Base-by-base conservation (phyloP, 2,797 vertebrate species). In the Oreortyx pictus region DNA sequence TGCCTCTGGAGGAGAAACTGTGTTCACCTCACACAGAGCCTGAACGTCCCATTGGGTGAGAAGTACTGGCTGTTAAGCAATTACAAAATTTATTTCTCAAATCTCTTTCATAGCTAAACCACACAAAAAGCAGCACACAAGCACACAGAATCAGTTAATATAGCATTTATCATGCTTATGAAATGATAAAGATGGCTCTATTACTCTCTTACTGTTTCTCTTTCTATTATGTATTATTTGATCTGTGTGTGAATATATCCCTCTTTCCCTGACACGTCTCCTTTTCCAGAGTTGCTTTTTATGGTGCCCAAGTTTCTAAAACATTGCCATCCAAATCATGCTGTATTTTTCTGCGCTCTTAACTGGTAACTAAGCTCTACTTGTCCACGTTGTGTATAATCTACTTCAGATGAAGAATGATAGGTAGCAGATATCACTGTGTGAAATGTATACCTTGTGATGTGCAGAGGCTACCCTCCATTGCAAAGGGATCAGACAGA, bases 191-290 rank as follows among this genome's bases (percentile, higher is more conserved):
- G 49, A 20, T 3, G 79, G 4, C 9, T 5, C 1, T 46, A 6
- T 47, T 43, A 14, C 2, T 1, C 0, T 56, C 17, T 31, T 62
- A 17, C 1, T 49, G 0, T 47, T 86, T 35, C 6, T 8, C 10
- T 76, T 70, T 77, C 60, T 39, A 8, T 20, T 62, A 54, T 29
- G 1, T 18, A 14, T 8, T 0, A 9, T 76, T 79, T 35, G 43
- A 15, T n/a, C 3, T 66, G 18, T 7, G 1, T 24, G 4, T 0
- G 3, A 3, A 1, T 33, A 11, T 41, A 20, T 20, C 44, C 6
- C 1, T 65, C 7, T 54, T 70, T 46, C 25, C 50, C 11, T 10
- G 11, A 4, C 49, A 46, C 6, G 5, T 17, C 3, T 22, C 4
- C 8, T 79, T 71, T 76, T 52, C 22, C 7, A 41, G 74, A 71